Percentiles rank a stretch among this genome's conserved stretches.
phyloP scores from a whole-genome alignment of 1,140 invertebrate species.

The Drosophila azteca region DNA sequence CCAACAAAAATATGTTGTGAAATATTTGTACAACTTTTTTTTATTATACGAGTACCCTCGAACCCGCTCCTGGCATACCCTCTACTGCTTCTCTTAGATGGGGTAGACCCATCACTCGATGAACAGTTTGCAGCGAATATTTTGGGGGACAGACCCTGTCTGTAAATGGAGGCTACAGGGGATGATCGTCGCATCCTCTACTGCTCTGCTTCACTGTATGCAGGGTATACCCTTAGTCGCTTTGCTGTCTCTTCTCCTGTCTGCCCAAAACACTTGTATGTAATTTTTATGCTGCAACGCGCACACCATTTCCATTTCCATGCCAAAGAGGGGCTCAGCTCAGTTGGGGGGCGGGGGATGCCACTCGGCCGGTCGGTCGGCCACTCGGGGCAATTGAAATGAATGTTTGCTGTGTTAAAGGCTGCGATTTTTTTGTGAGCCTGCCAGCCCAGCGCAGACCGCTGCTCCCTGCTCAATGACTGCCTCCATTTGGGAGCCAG shows the following conservation, averaged over 20 bases:
- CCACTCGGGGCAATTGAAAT: conserved; percentile 71
- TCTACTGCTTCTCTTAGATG: no score
- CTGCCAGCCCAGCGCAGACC: neutral
- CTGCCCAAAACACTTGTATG: conserved; percentile 1
- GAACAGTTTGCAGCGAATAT: no score
- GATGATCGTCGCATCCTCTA: no score
- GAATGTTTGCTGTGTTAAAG: conserved; percentile 78
- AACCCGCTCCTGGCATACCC: no score
- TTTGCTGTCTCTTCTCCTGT: neutral
- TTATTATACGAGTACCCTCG: conserved; percentile 1
- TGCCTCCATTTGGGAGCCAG: conserved; percentile 1
- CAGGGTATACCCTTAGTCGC: conserved; percentile 12
- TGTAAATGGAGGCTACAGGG: no score
- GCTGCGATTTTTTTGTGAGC: conserved; percentile 49
- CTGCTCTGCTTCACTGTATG: no score
- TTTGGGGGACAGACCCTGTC: no score
- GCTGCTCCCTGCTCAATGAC: neutral
- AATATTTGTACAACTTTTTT: conserved; percentile 76
- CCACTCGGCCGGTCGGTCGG: neutral
- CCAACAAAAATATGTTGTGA: conserved; percentile 74
- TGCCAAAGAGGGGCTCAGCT: conserved; percentile 9
- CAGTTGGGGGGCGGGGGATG: conserved; percentile 4
- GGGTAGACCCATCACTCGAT: no score
- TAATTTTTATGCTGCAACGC: conserved; percentile 55
- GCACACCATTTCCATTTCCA: conserved; percentile 19